A percentile compares a stretch with the other conserved stretches of the same genome.
These are phyloP conservation scores for Phacellophora camtschatica DNA, from an alignment of 30 jellyfish, hydroid and myxozoan genomes.

Conservation along the genomic window DNA sequence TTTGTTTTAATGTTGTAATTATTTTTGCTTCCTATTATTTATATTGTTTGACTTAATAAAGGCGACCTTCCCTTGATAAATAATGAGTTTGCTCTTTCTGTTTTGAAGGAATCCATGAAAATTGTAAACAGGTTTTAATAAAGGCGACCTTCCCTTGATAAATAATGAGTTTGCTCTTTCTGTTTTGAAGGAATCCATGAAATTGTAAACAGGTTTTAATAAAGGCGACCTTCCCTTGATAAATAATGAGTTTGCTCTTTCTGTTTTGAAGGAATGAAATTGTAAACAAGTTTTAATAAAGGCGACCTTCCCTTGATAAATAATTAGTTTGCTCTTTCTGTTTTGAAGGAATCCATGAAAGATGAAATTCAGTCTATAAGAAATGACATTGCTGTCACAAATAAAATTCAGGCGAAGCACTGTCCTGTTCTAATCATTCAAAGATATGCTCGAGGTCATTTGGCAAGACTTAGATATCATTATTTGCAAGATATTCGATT, in stretches of 20 bases:
- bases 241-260: background rate
- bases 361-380: constrained; percentile 9
- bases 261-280: background rate
- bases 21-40: too few species aligned
- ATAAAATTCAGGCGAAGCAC: constrained; percentile 62
- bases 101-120: background rate
- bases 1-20: too few species aligned
- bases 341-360: background rate
- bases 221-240: background rate
- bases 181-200: background rate
- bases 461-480: constrained; percentile 53
- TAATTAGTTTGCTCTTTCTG: background rate
- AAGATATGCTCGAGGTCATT: constrained; percentile 70
- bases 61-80: background rate
- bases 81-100: background rate
- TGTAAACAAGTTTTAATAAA: background rate
- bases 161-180: background rate
- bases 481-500: constrained; percentile 54
- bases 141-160: background rate
- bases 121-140: background rate
- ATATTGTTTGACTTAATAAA: background rate
- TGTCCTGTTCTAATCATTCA: constrained; percentile 89
- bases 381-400: constrained; percentile 45
- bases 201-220: background rate
- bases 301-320: background rate